Evolutionary conservation across 2,113 vertebrate genomes (phyloP).

Genomic region (Misgurnus anguillicaudatus): DNA sequence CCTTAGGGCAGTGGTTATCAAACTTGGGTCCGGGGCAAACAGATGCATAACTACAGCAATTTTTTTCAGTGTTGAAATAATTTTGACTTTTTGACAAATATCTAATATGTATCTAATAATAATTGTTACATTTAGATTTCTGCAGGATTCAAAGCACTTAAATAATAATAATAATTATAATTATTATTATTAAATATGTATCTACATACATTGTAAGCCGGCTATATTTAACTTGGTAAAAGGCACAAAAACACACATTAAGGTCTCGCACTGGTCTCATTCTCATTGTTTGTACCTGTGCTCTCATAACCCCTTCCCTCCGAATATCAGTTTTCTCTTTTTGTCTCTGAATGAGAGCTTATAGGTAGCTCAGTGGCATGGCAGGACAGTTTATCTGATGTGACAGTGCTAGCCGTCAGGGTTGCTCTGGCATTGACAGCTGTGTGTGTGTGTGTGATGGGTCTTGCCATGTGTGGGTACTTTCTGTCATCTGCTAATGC

Average conservation of each 20-base stretch:
- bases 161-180: no score
- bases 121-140: no score
- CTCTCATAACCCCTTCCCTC: neutral
- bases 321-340: neutral
- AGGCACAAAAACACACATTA: neutral
- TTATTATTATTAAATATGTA: no score
- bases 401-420: conserved; percentile 30
- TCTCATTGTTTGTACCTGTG: neutral
- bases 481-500: conserved; percentile 3
- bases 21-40: no score
- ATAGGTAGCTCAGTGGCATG: neutral
- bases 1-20: no score
- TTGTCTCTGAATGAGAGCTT: conserved; percentile 1
- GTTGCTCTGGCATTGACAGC: conserved; percentile 14
- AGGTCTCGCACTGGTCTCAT: neutral
- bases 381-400: conserved; percentile 25
- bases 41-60: no score
- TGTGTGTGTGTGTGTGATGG: neutral
- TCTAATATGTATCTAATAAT: no score
- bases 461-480: neutral
- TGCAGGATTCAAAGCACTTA: no score
- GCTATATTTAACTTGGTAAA: neutral
- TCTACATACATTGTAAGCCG: no score
- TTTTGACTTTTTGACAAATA: no score
- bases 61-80: no score